Base-by-base conservation (phyloP, 1,140 invertebrate species). In the Drosophila lowei region DNA sequence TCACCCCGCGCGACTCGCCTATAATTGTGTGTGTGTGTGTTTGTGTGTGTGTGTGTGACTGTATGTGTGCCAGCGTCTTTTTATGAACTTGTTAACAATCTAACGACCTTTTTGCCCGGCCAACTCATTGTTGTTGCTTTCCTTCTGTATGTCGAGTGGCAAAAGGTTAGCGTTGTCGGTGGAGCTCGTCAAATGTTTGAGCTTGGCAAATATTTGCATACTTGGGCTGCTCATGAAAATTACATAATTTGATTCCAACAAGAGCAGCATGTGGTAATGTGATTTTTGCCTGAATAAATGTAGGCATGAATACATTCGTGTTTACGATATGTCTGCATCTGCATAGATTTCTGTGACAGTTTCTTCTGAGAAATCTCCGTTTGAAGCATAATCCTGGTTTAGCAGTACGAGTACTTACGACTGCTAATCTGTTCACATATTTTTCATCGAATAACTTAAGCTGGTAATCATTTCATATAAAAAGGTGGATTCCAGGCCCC, bases 51-150 rank as follows among this genome's bases (percentile, higher is more conserved):
- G 49, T n/a, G 47, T 3, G 2, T 23, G 23, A 23, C 23, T 23
- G 49, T n/a, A 50, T 66, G 48, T 48, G n/a, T 46, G 47, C n/a
- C 57, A 74, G 68, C 66, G 74, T 88, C 78, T 86, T 88, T 88
- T 86, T 86, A 86, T 86, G 83, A 86, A 88, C 83, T 83, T 88
- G 83, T 83, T 88, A 88, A 88, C 83, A 89, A 88, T 83, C 78
- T 83, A 76, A 88, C 83, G 83, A 88, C 84, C 84, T 88, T 88
- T 86, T 71, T 54, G 44, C 59, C 50, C n/a, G 56, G 41, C 64
- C 44, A 58, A 47, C 58, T 52, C 44, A 41, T 70, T 70, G 67
- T 68, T 44, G 71, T 44, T 46, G 48, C 42, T 52, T 63, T 54
- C 50, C 43, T 63, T 53, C 41, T 62, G 65, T 50, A 42, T 68